Percentiles rank a stretch among this genome's conserved stretches.
These are phyloP conservation scores for Microhierax caerulescens DNA, from an alignment of 2,797 vertebrate genomes.

Conservation along the genomic window DNA sequence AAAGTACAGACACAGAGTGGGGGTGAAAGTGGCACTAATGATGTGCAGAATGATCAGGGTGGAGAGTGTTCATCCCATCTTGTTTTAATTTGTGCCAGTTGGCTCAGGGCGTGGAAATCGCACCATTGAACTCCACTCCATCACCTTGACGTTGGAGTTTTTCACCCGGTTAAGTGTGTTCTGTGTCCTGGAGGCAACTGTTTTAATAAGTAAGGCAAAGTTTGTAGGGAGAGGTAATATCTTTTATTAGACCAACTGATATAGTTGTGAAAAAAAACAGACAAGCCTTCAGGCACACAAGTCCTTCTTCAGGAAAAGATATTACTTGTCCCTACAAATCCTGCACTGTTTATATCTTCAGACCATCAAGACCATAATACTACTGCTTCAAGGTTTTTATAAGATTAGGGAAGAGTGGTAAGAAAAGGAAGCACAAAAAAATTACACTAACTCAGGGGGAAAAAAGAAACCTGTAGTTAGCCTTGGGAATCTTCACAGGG, in stretches of 20 bases:
- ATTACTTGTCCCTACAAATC: background rate
- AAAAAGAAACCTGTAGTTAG: background rate
- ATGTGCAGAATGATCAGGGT: background rate
- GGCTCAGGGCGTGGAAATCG: background rate
- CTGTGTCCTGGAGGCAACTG: background rate
- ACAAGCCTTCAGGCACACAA: background rate
- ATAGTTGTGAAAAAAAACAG: background rate
- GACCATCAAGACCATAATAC: background rate
- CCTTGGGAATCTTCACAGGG: background rate
- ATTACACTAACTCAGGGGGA: background rate
- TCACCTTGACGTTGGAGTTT: background rate
- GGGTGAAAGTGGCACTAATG: background rate
- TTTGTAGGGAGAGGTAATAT: background rate
- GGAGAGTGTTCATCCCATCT: background rate
- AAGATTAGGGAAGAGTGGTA: background rate
- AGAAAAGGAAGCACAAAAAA: conserved; percentile 2
- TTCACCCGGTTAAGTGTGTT: background rate
- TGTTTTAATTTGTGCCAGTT: background rate
- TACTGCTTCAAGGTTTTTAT: background rate
- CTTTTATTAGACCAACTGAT: conserved; percentile 24
- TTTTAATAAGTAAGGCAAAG: background rate
- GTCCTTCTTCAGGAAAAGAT: conserved; percentile 12
- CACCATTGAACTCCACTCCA: background rate
- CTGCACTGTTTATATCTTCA: background rate
- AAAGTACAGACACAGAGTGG: background rate